phyloP scores from a whole-genome alignment of 1,140 invertebrate genomes.

The Halictus rubicundus region DNA sequence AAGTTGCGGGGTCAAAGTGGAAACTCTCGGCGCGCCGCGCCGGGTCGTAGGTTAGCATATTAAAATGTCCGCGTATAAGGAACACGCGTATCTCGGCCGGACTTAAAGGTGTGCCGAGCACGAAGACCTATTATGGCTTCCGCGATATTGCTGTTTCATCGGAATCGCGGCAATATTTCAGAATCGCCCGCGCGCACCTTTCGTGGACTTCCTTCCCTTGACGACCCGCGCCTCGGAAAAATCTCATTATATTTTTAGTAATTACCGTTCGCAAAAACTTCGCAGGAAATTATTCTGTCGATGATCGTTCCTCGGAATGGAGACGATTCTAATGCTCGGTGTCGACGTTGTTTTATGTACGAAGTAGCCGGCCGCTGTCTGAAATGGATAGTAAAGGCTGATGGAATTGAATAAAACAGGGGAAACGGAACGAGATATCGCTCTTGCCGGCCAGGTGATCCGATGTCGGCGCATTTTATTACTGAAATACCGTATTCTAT shows the following conservation, averaged over 20 bases:
- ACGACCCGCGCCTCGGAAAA: not conserved
- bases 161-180: conserved; percentile 61
- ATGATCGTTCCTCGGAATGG: too few relatives aligned
- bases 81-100: conserved; percentile 66
- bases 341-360: not conserved
- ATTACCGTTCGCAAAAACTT: too few relatives aligned
- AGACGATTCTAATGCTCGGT: too few relatives aligned
- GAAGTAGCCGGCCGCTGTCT: not conserved
- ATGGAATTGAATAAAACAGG: not conserved
- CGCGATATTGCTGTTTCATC: conserved; percentile 77
- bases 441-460: not conserved
- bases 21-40: conserved; percentile 3
- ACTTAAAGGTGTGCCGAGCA: conserved; percentile 76
- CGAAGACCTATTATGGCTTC: conserved; percentile 78
- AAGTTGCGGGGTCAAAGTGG: conserved; percentile 20
- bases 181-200: conserved; percentile 8
- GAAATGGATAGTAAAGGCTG: not conserved
- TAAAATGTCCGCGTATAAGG: conserved; percentile 53
- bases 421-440: not conserved
- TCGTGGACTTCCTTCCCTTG: conserved; percentile 20
- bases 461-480: not conserved
- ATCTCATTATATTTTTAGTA: not conserved
- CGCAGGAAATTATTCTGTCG: too few relatives aligned
- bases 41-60: conserved; percentile 44
- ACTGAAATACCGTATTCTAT: conserved; percentile 6